Evolutionary conservation across 2,888 invertebrate species (phyloP).

Genomic region (Syrista parreyssii): DNA sequence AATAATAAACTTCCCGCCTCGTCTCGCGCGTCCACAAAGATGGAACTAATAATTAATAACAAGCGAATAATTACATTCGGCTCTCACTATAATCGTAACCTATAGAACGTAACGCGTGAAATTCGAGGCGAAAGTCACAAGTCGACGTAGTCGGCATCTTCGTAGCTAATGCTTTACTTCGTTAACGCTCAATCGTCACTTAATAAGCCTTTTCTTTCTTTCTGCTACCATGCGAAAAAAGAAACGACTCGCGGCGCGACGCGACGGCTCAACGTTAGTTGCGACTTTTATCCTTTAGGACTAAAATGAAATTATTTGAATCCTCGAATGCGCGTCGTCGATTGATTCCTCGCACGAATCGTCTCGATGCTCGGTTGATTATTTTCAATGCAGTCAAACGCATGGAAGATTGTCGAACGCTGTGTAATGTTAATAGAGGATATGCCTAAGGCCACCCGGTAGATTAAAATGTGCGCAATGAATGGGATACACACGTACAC

Average conservation of each 20-base stretch:
- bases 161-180: too few species aligned
- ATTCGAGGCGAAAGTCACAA: neutral
- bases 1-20: neutral
- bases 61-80: too few species aligned
- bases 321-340: too few species aligned
- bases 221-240: too few species aligned
- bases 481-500: neutral
- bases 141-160: neutral
- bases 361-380: slow-evolving; percentile 25
- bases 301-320: too few species aligned
- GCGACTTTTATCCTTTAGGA: too few species aligned
- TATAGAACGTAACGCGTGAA: neutral
- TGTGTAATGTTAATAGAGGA: slow-evolving; percentile 13
- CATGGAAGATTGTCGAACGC: slow-evolving; percentile 35
- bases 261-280: neutral
- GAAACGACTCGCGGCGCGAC: too few species aligned
- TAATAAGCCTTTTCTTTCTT: too few species aligned
- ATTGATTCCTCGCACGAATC: slow-evolving; percentile 27
- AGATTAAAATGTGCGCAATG: slow-evolving; percentile 31
- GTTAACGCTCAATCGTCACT: too few species aligned
- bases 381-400: slow-evolving; percentile 28
- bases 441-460: slow-evolving; percentile 37
- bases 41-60: too few species aligned
- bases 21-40: neutral
- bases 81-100: too few species aligned